Conservation (phyloP, 2,888 invertebrate genomes). For the Zootermopsis nevadensis region DNA sequence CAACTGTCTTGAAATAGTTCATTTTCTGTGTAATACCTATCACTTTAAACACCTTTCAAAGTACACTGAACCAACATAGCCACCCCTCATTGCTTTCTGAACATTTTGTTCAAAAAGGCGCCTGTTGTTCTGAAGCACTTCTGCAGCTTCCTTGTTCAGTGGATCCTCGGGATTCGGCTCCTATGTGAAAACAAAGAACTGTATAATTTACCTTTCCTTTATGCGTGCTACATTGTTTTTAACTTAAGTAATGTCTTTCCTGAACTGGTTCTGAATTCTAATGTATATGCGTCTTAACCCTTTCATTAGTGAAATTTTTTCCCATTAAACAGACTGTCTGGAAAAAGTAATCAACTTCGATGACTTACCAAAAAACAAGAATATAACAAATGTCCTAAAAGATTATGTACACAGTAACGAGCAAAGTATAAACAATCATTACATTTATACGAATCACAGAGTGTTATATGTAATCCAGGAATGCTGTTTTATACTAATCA, state of each 20-base stretch:
- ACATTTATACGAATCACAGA: too few relatives aligned
- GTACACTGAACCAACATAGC: constrained; percentile 92
- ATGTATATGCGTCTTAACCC: not conserved
- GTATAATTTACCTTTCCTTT: not conserved
- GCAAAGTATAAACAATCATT: too few relatives aligned
- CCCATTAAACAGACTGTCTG: not conserved
- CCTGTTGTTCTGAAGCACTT: constrained; percentile 93
- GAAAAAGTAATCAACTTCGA: not conserved
- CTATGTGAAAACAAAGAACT: constrained; percentile 64
- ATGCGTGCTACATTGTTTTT: not conserved
- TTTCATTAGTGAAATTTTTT: not conserved
- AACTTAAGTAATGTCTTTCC: not conserved
- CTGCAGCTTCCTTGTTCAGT: constrained; percentile 97
- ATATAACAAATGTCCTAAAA: too few relatives aligned
- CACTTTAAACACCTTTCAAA: constrained; percentile 97
- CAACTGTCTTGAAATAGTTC: constrained; percentile 15
- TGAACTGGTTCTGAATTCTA: not conserved
- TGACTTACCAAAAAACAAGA: too few relatives aligned
- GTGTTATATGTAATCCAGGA: too few relatives aligned
- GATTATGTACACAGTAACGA: too few relatives aligned
- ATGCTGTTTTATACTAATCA: not conserved
- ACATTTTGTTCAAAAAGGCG: constrained; percentile 96
- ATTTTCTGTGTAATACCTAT: constrained; percentile 60
- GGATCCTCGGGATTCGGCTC: constrained; percentile 99
- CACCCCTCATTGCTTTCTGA: constrained; percentile 95